phyloP scores from a whole-genome alignment of 2,797 vertebrate species.

The Acanthis flammea region DNA sequence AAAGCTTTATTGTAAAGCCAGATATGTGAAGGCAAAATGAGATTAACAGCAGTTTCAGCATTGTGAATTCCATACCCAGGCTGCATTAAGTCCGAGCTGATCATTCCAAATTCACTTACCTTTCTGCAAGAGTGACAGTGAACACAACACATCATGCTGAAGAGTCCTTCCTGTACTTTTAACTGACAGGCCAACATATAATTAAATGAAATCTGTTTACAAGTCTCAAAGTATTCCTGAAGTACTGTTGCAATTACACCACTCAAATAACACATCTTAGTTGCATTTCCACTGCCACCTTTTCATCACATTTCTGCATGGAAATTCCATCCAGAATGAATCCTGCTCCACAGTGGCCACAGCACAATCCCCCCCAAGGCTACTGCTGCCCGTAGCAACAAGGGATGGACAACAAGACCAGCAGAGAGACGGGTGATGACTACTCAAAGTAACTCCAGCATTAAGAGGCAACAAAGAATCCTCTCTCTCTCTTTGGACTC shows the following conservation, averaged over 20 bases:
- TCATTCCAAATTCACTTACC: neutral
- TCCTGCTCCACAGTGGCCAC: neutral
- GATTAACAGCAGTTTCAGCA: neutral
- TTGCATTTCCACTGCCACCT: neutral
- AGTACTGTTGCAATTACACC: neutral
- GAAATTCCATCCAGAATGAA: neutral
- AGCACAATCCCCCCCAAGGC: neutral
- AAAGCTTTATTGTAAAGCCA: neutral
- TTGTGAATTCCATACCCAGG: neutral
- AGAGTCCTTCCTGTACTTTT: neutral
- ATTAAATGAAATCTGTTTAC: neutral
- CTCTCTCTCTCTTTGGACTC: neutral
- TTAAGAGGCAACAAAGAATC: neutral
- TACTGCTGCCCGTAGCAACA: neutral
- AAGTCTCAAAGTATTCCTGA: neutral
- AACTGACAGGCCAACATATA: neutral
- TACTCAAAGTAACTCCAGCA: neutral
- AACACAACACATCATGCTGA: neutral
- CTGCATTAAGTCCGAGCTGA: neutral
- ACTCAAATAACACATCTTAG: neutral
- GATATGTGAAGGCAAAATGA: neutral
- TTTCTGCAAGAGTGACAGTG: neutral
- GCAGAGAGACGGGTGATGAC: neutral
- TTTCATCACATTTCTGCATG: neutral
- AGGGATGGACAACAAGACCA: neutral